Evolutionary conservation across 2,797 vertebrate genomes (phyloP), one percentile per base, ranked within the genome.

Genomic region (Ambastaia sidthimunki): DNA sequence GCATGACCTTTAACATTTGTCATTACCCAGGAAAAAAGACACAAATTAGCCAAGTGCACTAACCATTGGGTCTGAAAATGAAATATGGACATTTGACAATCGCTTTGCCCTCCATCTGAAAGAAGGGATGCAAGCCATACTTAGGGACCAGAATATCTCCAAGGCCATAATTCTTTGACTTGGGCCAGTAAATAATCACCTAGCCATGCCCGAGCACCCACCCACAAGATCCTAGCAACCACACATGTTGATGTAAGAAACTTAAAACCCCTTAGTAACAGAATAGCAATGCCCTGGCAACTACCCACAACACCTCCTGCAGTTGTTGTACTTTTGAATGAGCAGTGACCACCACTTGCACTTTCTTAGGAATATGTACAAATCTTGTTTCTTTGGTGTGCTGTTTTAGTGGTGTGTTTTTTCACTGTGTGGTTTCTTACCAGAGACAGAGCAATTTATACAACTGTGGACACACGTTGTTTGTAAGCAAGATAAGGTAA

Each of bases 61-160:
- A 7, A 91, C 89, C 88, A 86, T 87, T 91, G 89, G 91, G 89
- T 86, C 87, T 87, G 86, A 84, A 91, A 88, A 89, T 91, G 86
- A 83, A 85, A 89, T 74, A 89, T 90, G 89, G 89, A 93, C 91
- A 88, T 83, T 44, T 34, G 28, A 50, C 60, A 76, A 78, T 85
- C 54, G 47, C 48, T 74, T 63, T 54, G 5, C 76, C 62, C 78
- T 90, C 88, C 86, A 80, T 81, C 85, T 76, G 89, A 92, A 94
- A 93, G 21, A 11, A 57, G n/a, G 11, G 1, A 21, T 1, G 3
- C 11, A 4, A 57, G 19, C 19, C 21, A 57, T 57, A 37, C 6
- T 19, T 55, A 55, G 55, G 21, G 21, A 25, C 21, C 10, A 25
- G 10, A 59, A 59, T 13, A 25, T 21, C 52, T 21, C 21, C 11